Base-by-base conservation (phyloP, 2,888 invertebrate species). In the Schrankia costaestrigalis region DNA sequence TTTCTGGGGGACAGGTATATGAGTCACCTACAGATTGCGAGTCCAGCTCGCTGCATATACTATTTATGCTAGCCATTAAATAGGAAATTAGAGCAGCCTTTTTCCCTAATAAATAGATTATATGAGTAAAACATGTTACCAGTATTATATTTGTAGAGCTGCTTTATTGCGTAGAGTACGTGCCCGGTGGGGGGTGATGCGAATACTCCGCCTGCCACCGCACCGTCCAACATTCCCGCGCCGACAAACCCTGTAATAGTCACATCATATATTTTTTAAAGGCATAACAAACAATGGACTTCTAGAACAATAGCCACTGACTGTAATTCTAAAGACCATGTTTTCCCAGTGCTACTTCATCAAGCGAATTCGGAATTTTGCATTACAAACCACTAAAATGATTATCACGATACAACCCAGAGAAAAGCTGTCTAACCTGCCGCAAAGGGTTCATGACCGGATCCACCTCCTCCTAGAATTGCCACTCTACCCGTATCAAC, bases 401-500 rank as follows among this genome's bases (percentile, higher is more conserved):
- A n/a, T n/a, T n/a, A n/a, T n/a, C n/a, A n/a, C 8, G 22, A 21
- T 10, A 1, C 3, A 24, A 3, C 7, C 3, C 4, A 17, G 7
- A 5, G 7, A 5, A 17, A 5, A 17, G 7, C 7, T 17, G 6
- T 10, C 29, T 46, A 63, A 86, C 90, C 90, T 48, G 77, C 70
- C 27, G 87, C 82, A 46, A 87, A 90, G 0, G 96, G 96, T 69
- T 97, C 96, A 65, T 95, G 95, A 0, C 96, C 96, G 1, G 94
- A 93, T 1, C 95, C 94, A 1, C 96, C 96, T 1, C 96, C 97
- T 26, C 93, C 92, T 3, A 96, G 77, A 22, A 90, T 55, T 11
- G 90, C 90, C 24, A 90, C 91, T 65, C 78, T 76, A 10, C 70
- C 71, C 0, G 78, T 66, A 28, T 80, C 78, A 13, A 43, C 52